A percentile compares a stretch with the other conserved stretches of the same genome.
Conservation (phyloP, 2,113 vertebrate genomes). For the Vulpes vulpes region DNA sequence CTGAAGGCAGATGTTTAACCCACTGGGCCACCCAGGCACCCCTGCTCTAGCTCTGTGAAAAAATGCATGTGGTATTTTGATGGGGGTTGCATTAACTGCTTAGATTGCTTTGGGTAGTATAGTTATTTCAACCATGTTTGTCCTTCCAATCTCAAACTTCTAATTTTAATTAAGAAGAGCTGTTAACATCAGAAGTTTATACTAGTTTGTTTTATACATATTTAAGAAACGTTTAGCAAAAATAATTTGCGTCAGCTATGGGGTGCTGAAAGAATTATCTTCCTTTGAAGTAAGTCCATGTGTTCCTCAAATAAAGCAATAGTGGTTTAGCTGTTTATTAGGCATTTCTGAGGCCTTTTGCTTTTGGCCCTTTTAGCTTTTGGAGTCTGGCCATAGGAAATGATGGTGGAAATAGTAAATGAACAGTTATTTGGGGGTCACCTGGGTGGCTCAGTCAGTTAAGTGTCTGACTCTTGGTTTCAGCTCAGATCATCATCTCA, state of each 20-base stretch:
- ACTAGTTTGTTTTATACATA: slow-evolving; percentile 16
- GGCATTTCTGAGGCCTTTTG: neutral
- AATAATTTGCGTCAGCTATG: neutral
- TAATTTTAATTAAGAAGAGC: slow-evolving; percentile 23
- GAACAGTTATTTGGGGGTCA: too few relatives aligned
- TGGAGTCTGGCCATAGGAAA: neutral
- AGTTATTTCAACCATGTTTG: too few relatives aligned
- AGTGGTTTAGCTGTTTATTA: neutral
- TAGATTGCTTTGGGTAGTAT: too few relatives aligned
- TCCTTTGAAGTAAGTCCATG: slow-evolving; percentile 26
- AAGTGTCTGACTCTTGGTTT: too few relatives aligned
- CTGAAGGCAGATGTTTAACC: too few relatives aligned
- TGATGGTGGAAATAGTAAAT: neutral
- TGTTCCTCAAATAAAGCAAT: neutral
- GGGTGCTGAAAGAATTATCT: neutral
- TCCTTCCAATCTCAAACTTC: neutral
- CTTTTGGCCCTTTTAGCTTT: neutral
- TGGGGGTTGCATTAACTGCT: too few relatives aligned
- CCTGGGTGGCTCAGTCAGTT: too few relatives aligned
- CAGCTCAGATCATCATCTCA: too few relatives aligned
- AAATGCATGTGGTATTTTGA: too few relatives aligned
- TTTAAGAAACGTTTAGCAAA: slow-evolving; percentile 11
- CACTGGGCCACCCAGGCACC: too few relatives aligned
- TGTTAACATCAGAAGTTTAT: slow-evolving; percentile 11
- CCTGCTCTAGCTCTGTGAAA: too few relatives aligned